Base-by-base conservation (phyloP, 2,888 invertebrate genomes). In the Torymus tubicola region DNA sequence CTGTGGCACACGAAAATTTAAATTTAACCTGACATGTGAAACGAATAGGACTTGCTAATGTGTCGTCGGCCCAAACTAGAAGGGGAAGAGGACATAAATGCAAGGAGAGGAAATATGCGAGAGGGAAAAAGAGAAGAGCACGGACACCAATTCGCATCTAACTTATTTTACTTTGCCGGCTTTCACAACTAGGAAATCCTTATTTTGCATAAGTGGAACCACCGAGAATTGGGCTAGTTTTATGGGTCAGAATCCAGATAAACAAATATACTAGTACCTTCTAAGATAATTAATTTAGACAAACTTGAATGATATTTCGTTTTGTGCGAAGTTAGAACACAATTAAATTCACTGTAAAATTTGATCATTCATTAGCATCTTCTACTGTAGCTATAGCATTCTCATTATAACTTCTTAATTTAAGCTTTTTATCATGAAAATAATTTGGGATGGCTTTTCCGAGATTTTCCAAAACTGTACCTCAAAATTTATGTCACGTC, bases 1-100 rank as follows among this genome's bases (percentile, higher is more conserved):
- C 69, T 58, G 65, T 60, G 42, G 65, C 53, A 63, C 67, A 16
- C 75, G 65, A 55, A 80, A 83, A 80, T 83, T 81, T 81, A 84
- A 84, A 84, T 81, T 80, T 76, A 73, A 83, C 78, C 81, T 80
- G 81, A 83, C 82, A 81, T 80, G 80, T 72, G 72, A 81, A 83
- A 81, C 76, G 81, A 77, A 83, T 83, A 82, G 83, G 84, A 84
- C 84, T 85, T 84, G 85, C 84, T 85, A 85, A 84, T 85, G 81
- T 75, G 16, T 31, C 58, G 42, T 31, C 5, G 31, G 31, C 31
- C 5, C 31, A 31, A 31, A 31, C 31, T 42, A 24, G n/a, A 13
- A 55, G 64, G 63, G 14, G 71, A 70, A 70, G 24, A 52, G 14
- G 52, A 64, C 21, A 72, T 71, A 67, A 57, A 65, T 57, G 12